Evolutionary conservation across 2,888 invertebrate species (phyloP), one percentile per base, ranked within the genome.

Genomic region (Agrotis ipsilon): DNA sequence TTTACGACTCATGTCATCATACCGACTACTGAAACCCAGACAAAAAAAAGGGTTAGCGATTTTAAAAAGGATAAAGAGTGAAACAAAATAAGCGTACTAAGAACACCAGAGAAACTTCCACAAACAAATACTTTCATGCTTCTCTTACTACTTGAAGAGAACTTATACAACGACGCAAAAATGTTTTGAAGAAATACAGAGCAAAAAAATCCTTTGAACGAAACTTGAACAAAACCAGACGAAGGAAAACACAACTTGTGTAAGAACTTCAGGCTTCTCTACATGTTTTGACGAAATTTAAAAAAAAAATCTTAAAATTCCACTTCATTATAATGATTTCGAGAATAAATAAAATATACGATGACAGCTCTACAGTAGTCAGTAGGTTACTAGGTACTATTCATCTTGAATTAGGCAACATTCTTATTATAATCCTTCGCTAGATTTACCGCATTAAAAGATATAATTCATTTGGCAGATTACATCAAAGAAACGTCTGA

Each of bases 261-360:
- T 68, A 80, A 80, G 18, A 61, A 48, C 57, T 73, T 73, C 75
- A 63, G 68, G 81, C 75, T 63, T 83, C 77, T 86, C 69, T 82
- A 72, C 76, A 78, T 81, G 62, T 74, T 78, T 68, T 88, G 83
- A 85, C 73, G 83, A 85, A 86, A 87, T 77, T 68, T 62, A 69
- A 84, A 85, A 86, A 85, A 86, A 83, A 83, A 85, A 86, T 84
- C 85, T 64, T 84, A 75, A 81, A 71, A 85, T 84, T 83, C 78
- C 66, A 77, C 59, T 68, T 83, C 62, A 82, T 75, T 75, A 83
- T 67, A 80, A 60, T 68, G 72, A 80, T 76, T 83, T 81, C 75
- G 72, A 55, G 62, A 66, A 78, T 85, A 78, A 77, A 81, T 83
- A 65, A 71, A 63, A 79, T 81, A 80, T 74, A 60, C 39, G 62